Base-by-base conservation (phyloP, 2,888 invertebrate genomes). In the Pecten maximus region DNA sequence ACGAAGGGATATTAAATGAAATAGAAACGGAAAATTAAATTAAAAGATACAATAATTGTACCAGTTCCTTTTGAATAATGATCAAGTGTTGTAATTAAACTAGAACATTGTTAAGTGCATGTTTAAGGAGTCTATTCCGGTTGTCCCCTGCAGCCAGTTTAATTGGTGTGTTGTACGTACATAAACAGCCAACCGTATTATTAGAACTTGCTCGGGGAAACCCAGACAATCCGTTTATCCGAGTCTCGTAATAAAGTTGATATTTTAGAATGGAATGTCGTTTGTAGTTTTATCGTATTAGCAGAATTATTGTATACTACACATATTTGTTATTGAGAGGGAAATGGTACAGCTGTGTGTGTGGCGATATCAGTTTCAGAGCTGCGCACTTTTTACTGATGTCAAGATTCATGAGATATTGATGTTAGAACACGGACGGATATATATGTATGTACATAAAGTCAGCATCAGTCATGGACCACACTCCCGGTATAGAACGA, bases 61-160 rank as follows among this genome's bases (percentile, higher is more conserved):
- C 35, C 28, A 74, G 74, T 74, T 28, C 10, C 74, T 15, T 35
- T 74, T 23, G 8, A 74, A 74, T 74, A 35, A 28, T 35, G 3
- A 54, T 28, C 15, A 74, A 74, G 74, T 74, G 74, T 35, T 35
- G 35, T 74, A 74, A 28, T 74, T 74, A 74, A 54, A 54, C 54
- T 54, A n/a, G 19, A 54, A 23, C 19, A 23, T 19, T 0, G 74
- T 35, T 74, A 74, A 74, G 74, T 74, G 35, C 74, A 74, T 28
- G 15, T 74, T 74, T 74, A 35, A 74, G 74, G 74, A 74, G 74
- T 74, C 35, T 23, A 74, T 74, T 74, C 74, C 74, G 74, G 74
- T 35, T 15, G 74, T 35, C 74, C 28, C 12, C 74, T 60, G 1
- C 60, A 74, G 12, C 35, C 2, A 35, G 28, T 28, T 12, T 74